phyloP scores from a whole-genome alignment of 2,888 invertebrate species.

The Linyphia triangularis region DNA sequence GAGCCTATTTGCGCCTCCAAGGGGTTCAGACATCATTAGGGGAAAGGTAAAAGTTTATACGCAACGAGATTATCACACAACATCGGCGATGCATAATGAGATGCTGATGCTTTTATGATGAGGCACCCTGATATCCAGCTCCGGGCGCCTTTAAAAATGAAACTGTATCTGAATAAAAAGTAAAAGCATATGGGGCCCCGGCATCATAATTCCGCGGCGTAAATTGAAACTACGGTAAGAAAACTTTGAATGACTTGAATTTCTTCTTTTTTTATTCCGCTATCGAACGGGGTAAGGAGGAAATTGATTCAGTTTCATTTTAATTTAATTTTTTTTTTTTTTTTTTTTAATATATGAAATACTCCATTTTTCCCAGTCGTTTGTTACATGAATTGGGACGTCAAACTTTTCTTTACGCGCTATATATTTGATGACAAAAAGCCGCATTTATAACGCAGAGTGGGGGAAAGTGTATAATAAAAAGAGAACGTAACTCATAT shows the following conservation, averaged over 20 bases:
- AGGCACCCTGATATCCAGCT: neutral
- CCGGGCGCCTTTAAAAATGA: neutral
- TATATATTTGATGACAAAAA: constrained; percentile 4
- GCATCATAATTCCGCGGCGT: neutral
- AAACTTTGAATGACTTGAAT: neutral
- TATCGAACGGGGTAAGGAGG: neutral
- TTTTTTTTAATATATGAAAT: too few species aligned
- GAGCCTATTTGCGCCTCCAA: neutral
- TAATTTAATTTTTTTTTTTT: too few species aligned
- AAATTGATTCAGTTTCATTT: constrained; percentile 26
- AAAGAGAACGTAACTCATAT: constrained; percentile 14
- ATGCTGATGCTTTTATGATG: constrained; percentile 43
- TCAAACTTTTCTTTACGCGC: constrained; percentile 6
- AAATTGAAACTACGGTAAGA: neutral
- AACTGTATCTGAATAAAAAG: neutral
- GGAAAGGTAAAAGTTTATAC: neutral
- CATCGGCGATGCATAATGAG: neutral
- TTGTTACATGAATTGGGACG: constrained; percentile 11
- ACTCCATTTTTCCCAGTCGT: neutral
- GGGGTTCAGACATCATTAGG: constrained; percentile 1
- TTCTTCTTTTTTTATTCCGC: constrained; percentile 2
- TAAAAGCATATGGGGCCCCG: neutral
- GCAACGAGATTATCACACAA: neutral
- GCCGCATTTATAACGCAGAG: neutral
- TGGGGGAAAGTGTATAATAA: too few species aligned